Conservation (phyloP, 2,888 invertebrate species). For the Lysandra coridon region DNA sequence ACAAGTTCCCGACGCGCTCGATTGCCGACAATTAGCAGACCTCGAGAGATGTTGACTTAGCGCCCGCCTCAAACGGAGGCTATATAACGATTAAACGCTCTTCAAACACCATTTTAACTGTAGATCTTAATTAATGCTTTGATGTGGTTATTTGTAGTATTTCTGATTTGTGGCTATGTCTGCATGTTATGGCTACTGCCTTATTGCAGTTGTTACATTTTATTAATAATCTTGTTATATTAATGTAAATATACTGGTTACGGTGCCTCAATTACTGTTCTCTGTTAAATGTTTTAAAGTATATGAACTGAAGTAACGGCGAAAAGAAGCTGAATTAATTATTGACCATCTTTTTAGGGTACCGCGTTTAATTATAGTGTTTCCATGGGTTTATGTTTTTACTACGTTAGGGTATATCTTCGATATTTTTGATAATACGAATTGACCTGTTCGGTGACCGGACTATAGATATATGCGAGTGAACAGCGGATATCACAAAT, state of each 20-base stretch:
- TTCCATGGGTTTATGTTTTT: no score
- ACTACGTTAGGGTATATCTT: no score
- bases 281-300: no score
- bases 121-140: background rate
- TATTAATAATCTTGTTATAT: no score
- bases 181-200: background rate
- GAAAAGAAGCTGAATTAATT: no score
- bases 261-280: no score
- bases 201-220: no score
- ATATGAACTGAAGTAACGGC: no score
- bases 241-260: no score
- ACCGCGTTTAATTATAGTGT: no score
- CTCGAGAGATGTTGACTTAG: background rate
- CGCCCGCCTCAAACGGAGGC: constrained; percentile 1
- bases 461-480: background rate
- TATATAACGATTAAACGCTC: background rate
- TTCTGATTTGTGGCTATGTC: background rate
- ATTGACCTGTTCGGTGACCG: background rate
- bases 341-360: no score
- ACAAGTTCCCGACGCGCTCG: background rate
- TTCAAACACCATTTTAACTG: background rate
- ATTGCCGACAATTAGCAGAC: background rate
- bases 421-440: no score
- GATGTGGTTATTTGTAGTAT: background rate
- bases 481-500: background rate